Conservation (phyloP, 2,888 invertebrate genomes). For the Sepiola atlantica region DNA sequence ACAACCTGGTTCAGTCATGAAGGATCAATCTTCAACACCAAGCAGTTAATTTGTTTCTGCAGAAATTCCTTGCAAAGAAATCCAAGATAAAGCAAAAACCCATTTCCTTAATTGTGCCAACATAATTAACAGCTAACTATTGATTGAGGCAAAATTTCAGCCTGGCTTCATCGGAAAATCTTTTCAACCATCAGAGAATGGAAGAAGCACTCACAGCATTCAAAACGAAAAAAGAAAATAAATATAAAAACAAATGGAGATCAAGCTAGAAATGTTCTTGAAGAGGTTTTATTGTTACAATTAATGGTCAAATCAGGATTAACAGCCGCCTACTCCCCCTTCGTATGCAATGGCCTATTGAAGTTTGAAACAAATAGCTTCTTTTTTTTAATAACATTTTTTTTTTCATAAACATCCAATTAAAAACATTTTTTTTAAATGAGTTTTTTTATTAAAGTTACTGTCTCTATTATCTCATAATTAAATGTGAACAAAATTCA, state of each 20-base stretch:
- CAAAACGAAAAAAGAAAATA: neutral
- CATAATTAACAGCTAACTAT: conserved; percentile 44
- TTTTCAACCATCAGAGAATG: neutral
- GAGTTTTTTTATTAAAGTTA: neutral
- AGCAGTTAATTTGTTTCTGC: conserved; percentile 47
- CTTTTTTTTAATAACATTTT: neutral
- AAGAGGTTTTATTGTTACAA: conserved; percentile 7
- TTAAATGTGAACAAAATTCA: neutral
- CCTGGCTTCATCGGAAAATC: neutral
- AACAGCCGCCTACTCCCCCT: neutral
- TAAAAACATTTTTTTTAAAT: neutral
- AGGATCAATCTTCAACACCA: conserved; percentile 41
- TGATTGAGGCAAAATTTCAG: conserved; percentile 43
- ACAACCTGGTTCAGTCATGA: conserved; percentile 41
- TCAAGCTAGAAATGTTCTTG: neutral
- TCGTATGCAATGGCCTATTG: neutral
- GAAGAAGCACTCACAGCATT: neutral
- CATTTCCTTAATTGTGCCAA: conserved; percentile 47
- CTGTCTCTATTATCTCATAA: neutral
- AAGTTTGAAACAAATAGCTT: neutral
- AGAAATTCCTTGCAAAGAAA: neutral
- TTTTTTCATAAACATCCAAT: neutral
- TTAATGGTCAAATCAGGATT: conserved; percentile 35
- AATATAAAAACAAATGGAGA: neutral
- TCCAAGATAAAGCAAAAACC: conserved; percentile 37